These are phyloP conservation scores for Hybos culiciformis DNA, from an alignment of 2,888 invertebrate species.

Conservation along the genomic window DNA sequence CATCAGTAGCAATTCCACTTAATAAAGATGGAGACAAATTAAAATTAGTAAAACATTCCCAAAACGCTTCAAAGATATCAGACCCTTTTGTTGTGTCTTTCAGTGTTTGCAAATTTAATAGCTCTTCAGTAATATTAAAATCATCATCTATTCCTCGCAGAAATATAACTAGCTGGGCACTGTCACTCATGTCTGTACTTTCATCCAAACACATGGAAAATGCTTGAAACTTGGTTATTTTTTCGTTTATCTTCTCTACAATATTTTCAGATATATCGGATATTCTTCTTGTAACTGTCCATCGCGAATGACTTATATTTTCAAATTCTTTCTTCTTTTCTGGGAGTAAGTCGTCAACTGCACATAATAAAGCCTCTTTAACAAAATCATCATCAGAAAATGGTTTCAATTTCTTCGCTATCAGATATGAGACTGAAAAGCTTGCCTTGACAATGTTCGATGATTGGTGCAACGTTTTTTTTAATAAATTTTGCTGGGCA, in stretches of 20 bases:
- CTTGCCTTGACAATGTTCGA: no score
- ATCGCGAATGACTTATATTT: background rate
- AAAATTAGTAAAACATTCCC: background rate
- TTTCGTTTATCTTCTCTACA: background rate
- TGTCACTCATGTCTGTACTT: no score
- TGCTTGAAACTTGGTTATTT: background rate
- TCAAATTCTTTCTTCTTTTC: background rate
- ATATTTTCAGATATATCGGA: background rate
- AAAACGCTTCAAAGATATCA: background rate
- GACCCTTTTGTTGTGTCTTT: background rate
- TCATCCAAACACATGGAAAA: conserved; percentile 4
- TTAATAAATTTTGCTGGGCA: no score
- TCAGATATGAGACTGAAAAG: no score
- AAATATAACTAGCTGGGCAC: conserved; percentile 5
- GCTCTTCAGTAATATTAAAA: conserved; percentile 5
- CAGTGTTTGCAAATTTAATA: background rate
- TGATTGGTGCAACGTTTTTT: no score
- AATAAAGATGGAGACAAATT: background rate
- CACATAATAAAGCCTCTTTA: no score
- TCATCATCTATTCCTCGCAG: conserved; percentile 3
- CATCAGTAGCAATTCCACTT: background rate
- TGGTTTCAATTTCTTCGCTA: no score
- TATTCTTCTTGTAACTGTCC: background rate
- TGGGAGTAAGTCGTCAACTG: no score
- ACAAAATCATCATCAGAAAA: no score